Base-by-base conservation (phyloP, 1,140 invertebrate species). In the Physella acuta region DNA sequence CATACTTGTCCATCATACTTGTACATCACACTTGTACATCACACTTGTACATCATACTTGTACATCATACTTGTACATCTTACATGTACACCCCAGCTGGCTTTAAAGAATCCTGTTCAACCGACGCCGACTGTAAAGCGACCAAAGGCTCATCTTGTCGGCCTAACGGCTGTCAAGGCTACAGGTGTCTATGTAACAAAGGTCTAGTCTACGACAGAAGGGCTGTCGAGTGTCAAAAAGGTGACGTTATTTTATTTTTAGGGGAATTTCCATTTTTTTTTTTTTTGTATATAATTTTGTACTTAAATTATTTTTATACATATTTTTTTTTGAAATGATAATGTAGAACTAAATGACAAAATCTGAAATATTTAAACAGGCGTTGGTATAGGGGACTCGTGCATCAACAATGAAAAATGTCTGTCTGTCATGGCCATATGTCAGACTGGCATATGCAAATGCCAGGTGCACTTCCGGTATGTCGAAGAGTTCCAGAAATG, bases 141-240 rank as follows among this genome's bases (percentile, higher is more conserved):
- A 11, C 52, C 11, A 33, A 36, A 5, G 33, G 37, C 3, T 62
- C 30, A 0, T 17, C 49, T 1, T 71, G 70, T 55, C 39, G 70
- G 2, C 70, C 70, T 44, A 16, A 61, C 16, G 70, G 58, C 17
- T 71, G 70, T 55, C 31, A 68, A 4, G 59, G 59, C 26, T 71
- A 71, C 64, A 8, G 24, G 28, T 71, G 70, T 49, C 37, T 61
- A 3, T 71, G 70, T 53, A 60, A 62, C 28, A 34, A 4, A 0
- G 70, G 65, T 11, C 58, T 56, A 16, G 59, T 71, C 31, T 60
- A 66, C 64, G 39, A 49, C 59, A 49, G 60, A 3, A 16, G 36
- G 2, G 28, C 2, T 3, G 34, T 11, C 3, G 44, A 3, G 1
- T 71, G 70, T 63, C 24, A 68, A 51, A 67, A 62, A 52, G 64